These are phyloP conservation scores for Pteria penguin DNA, from an alignment of 2,888 invertebrate genomes.

Conservation along the genomic window DNA sequence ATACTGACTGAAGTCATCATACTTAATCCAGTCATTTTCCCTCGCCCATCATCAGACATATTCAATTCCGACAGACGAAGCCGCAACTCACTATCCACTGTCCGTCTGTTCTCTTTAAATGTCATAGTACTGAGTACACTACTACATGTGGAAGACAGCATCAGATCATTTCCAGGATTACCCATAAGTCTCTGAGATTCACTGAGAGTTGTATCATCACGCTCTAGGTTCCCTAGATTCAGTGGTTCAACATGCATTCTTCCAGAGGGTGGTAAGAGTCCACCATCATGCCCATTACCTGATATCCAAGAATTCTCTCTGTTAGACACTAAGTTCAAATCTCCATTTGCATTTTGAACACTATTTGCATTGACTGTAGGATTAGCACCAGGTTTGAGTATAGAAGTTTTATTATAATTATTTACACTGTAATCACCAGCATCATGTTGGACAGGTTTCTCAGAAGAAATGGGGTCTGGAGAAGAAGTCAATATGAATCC, in stretches of 20 bases:
- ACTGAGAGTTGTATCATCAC: slow-evolving; percentile 53
- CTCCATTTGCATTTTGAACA: slow-evolving; percentile 21
- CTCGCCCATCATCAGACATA: slow-evolving; percentile 68
- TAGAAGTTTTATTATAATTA: slow-evolving; percentile 13
- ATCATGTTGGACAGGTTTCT: slow-evolving; percentile 30
- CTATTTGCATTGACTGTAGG: slow-evolving; percentile 14
- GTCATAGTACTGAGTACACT: slow-evolving; percentile 62
- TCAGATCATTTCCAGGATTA: slow-evolving; percentile 47
- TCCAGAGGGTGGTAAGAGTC: slow-evolving; percentile 22
- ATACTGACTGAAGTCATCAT: slow-evolving; percentile 46
- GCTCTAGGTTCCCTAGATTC: slow-evolving; percentile 63
- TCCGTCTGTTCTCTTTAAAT: slow-evolving; percentile 44
- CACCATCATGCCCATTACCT: slow-evolving; percentile 30
- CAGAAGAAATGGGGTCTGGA: slow-evolving; percentile 22
- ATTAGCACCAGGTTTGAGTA: slow-evolving; percentile 30
- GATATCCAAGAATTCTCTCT: slow-evolving; percentile 42
- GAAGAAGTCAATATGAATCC: slow-evolving; percentile 45
- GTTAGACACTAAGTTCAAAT: slow-evolving; percentile 22
- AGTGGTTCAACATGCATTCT: slow-evolving; percentile 62
- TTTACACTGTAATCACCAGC: slow-evolving; percentile 25
- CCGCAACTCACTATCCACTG: slow-evolving; percentile 69
- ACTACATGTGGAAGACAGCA: slow-evolving; percentile 63
- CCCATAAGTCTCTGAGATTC: slow-evolving; percentile 34
- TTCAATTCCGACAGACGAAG: slow-evolving; percentile 69
- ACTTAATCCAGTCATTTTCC: slow-evolving; percentile 54